Conservation (phyloP, 2,888 invertebrate genomes). For the Conistra vaccinii region DNA sequence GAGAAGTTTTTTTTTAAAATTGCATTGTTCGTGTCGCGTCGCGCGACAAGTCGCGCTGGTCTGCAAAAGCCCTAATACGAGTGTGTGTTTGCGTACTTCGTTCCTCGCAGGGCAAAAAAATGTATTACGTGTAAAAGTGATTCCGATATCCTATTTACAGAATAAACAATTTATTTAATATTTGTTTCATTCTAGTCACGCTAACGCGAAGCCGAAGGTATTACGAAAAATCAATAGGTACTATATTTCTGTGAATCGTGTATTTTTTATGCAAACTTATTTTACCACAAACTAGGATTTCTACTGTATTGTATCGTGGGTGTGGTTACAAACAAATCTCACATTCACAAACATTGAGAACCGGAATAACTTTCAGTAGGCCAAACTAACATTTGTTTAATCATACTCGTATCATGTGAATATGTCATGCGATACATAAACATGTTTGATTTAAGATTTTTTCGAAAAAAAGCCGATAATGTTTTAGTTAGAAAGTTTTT, state of each 20-base stretch:
- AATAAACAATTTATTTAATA: background rate
- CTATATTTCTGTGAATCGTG: background rate
- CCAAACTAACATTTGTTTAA: constrained; percentile 42
- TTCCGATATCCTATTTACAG: too few species aligned
- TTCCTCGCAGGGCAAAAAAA: too few species aligned
- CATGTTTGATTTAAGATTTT: constrained; percentile 21
- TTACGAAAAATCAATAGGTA: constrained; percentile 21
- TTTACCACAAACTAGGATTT: constrained; percentile 3
- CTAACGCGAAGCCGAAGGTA: too few species aligned
- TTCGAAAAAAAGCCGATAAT: background rate
- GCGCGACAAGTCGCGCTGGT: too few species aligned
- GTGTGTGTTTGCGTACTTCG: too few species aligned
- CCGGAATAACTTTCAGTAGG: constrained; percentile 25
- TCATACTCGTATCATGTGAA: constrained; percentile 47
- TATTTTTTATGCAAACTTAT: background rate
- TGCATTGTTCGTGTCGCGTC: too few species aligned
- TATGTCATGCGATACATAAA: constrained; percentile 39
- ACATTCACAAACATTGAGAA: background rate
- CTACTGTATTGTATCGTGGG: constrained; percentile 10
- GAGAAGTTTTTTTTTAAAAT: too few species aligned
- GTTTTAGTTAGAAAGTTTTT: constrained; percentile 14
- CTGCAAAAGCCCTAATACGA: too few species aligned
- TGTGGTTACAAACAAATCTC: constrained; percentile 29
- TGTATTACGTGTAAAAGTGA: too few species aligned
- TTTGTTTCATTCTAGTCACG: background rate